phyloP scores from a whole-genome alignment of 2,888 invertebrate species.

The Slavum lentiscoides region DNA sequence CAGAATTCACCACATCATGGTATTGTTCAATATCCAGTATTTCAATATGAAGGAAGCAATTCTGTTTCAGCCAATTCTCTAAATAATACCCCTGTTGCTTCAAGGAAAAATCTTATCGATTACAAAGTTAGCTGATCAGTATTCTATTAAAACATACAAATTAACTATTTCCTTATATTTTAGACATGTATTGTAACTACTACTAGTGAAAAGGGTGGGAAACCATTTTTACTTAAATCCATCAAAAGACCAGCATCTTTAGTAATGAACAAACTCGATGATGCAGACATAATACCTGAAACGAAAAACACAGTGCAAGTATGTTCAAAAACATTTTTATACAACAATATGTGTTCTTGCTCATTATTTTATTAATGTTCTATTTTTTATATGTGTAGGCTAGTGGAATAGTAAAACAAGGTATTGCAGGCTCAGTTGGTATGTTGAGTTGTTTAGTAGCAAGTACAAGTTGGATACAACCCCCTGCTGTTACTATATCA shows the following conservation, averaged over 20 bases:
- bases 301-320: slow-evolving; percentile 41
- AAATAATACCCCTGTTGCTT: slow-evolving; percentile 43
- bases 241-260: slow-evolving; percentile 50
- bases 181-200: slow-evolving; percentile 48
- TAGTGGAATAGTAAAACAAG: slow-evolving; percentile 42
- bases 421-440: slow-evolving; percentile 46
- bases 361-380: background rate
- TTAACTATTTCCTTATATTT: slow-evolving; percentile 4
- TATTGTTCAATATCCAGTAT: slow-evolving; percentile 40
- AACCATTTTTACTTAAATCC: slow-evolving; percentile 45
- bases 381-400: slow-evolving; percentile 3
- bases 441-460: slow-evolving; percentile 50
- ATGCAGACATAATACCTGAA: slow-evolving; percentile 35
- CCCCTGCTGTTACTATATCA: slow-evolving; percentile 48
- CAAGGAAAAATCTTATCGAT: slow-evolving; percentile 41
- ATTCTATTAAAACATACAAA: slow-evolving; percentile 2
- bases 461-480: slow-evolving; percentile 46
- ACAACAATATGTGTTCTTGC: background rate
- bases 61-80: slow-evolving; percentile 42
- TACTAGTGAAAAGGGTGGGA: slow-evolving; percentile 38
- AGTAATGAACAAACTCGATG: slow-evolving; percentile 48
- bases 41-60: slow-evolving; percentile 40
- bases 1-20: slow-evolving; percentile 48
- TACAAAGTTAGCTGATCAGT: slow-evolving; percentile 28
- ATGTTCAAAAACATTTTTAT: background rate